Base-by-base conservation (phyloP, 2,888 invertebrate genomes). In the Tiliacea aurago region DNA sequence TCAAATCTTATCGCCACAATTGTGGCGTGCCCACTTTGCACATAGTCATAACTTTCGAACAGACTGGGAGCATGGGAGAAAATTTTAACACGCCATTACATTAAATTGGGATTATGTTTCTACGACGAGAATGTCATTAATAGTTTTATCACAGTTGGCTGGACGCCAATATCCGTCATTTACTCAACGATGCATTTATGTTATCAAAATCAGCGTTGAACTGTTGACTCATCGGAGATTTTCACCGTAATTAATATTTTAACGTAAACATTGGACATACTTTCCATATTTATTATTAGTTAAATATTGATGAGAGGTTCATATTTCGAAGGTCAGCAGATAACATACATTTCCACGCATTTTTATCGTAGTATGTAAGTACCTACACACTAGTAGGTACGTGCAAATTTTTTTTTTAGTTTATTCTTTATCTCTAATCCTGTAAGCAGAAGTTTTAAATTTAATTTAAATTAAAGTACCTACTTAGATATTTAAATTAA, bases 131-230 rank as follows among this genome's bases (percentile, higher is more conserved):
- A 70, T 76, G 76, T 81, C 80, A 81, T 74, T 82, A 76, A 69
- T 76, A 85, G 73, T 74, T 85, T 87, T 84, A 86, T 84, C 68
- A 73, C 78, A 70, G 59, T 81, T 89, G 90, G 86, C 80, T 43
- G 37, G 4, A 7, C 45, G 84, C 90, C 88, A 90, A 80, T 71
- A 56, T 75, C 63, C 80, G 79, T 70, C 65, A 71, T 68, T 78
- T 80, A 81, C 66, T 58, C 62, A 51, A 66, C 63, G 76, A 63
- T 78, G 76, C 70, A 74, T 75, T 74, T 76, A 77, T 61, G 65
- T 80, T 79, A 82, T 80, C 78, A 59, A 73, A 76, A 80, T 63
- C 72, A 53, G 61, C 53, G 76, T 72, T 75, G 73, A 75, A 68
- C 73, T 70, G 76, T 58, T 85, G 83, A 83, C 73, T 70, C 58